Percentiles rank a stretch among this genome's conserved stretches.
Evolutionary conservation across 2,797 vertebrate species (phyloP).

Genomic region (Diplodus puntazzo): DNA sequence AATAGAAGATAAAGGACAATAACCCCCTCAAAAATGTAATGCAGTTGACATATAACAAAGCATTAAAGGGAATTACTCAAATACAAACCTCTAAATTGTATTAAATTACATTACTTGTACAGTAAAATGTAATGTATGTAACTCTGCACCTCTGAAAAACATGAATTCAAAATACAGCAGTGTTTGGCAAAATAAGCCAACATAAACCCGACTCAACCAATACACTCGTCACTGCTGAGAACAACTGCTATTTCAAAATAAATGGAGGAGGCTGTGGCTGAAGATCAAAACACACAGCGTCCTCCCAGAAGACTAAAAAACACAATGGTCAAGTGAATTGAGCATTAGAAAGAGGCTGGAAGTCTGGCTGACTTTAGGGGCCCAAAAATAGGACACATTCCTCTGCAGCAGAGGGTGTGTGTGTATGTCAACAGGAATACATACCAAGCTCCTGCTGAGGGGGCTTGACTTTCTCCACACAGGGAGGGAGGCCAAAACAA

Average conservation of each 20-base stretch:
- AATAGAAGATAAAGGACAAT: not conserved
- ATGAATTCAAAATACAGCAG: constrained; percentile 6
- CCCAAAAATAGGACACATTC: constrained; percentile 80
- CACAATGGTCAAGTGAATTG: constrained; percentile 66
- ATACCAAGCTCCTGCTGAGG: constrained; percentile 73
- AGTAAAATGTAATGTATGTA: not conserved
- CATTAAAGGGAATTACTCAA: not conserved
- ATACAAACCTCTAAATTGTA: not conserved
- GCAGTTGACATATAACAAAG: not conserved
- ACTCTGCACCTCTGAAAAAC: constrained; percentile 9
- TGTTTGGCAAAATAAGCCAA: constrained; percentile 22
- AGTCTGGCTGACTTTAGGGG: constrained; percentile 64
- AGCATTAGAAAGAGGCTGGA: constrained; percentile 52
- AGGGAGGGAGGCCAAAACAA: constrained; percentile 64
- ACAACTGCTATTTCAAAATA: constrained; percentile 39
- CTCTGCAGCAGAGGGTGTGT: constrained; percentile 65
- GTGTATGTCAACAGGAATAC: constrained; percentile 74
- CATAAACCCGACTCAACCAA: not conserved
- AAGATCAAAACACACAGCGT: constrained; percentile 44
- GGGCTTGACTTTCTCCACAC: constrained; percentile 67
- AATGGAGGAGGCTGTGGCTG: constrained; percentile 33
- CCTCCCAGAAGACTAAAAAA: constrained; percentile 24
- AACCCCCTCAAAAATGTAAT: not conserved
- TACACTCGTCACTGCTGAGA: constrained; percentile 18
- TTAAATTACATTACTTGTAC: not conserved